Conservation (phyloP, 1,140 invertebrate genomes). For the Wiebesia pumilae region DNA sequence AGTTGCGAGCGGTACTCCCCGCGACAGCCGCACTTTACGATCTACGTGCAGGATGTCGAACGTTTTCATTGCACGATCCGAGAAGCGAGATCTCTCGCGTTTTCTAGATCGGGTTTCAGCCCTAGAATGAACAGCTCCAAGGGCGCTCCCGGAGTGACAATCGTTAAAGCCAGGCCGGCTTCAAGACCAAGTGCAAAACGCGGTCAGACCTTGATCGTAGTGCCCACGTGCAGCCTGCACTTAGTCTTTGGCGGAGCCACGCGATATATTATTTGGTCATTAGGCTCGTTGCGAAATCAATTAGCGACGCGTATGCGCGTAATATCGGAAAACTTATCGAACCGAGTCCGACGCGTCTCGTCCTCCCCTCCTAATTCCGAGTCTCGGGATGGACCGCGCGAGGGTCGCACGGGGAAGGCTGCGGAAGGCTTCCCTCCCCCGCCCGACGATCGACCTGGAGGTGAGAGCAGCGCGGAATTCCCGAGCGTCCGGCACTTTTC, state of each 20-base stretch:
- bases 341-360: background rate
- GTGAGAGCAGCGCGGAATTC: background rate
- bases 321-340: background rate
- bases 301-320: background rate
- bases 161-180: background rate
- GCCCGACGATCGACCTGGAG: background rate
- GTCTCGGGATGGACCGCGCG: no score
- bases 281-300: background rate
- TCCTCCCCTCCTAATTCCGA: no score
- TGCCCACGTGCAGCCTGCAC: no score
- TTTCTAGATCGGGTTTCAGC: background rate
- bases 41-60: background rate
- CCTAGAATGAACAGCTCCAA: background rate
- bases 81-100: background rate
- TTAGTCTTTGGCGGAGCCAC: background rate
- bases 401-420: background rate
- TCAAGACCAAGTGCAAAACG: background rate
- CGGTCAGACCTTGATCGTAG: background rate
- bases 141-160: background rate
- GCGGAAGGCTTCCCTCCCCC: no score
- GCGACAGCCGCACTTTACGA: background rate
- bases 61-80: background rate
- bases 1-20: no score
- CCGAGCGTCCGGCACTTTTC: background rate
- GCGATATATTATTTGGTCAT: background rate